A percentile compares a stretch with the other conserved stretches of the same genome.
These are phyloP conservation scores for Crocodylus rhombifer DNA, from an alignment of 2,797 vertebrate species.

Conservation along the genomic window DNA sequence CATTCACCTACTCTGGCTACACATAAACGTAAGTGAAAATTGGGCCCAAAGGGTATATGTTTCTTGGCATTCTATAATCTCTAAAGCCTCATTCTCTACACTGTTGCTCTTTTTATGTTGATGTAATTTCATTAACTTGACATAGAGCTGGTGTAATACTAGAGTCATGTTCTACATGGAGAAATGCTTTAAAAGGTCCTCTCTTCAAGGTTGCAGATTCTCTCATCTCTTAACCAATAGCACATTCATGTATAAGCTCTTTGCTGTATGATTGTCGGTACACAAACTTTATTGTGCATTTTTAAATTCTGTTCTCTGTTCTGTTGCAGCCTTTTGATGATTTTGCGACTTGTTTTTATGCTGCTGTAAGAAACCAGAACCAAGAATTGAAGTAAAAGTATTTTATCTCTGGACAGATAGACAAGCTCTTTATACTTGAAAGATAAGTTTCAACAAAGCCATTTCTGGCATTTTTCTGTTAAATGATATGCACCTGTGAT, in stretches of 20 bases:
- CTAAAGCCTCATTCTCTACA: background rate
- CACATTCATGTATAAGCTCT: background rate
- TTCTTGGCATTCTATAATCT: background rate
- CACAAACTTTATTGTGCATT: background rate
- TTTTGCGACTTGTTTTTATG: conserved; percentile 87
- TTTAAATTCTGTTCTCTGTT: background rate
- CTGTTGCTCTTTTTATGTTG: background rate
- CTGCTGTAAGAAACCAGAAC: conserved; percentile 69
- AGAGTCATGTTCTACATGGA: background rate
- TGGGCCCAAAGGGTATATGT: background rate
- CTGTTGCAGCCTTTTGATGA: conserved; percentile 90
- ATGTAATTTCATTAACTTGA: background rate
- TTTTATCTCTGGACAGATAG: background rate
- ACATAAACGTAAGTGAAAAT: background rate
- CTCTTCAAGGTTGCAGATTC: background rate
- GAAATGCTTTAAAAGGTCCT: background rate
- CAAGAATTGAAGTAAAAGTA: background rate
- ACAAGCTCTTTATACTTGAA: conserved; percentile 30
- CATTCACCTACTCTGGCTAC: background rate
- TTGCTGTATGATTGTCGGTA: background rate
- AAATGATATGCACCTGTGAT: conserved; percentile 22
- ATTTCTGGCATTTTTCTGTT: conserved; percentile 13
- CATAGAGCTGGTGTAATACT: background rate
- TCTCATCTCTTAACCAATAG: background rate
- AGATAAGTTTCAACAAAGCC: conserved; percentile 32